A percentile compares a stretch with the other conserved stretches of the same genome.
These are phyloP conservation scores for Amphiprion percula DNA, from an alignment of 2,113 vertebrate species.

Conservation along the genomic window DNA sequence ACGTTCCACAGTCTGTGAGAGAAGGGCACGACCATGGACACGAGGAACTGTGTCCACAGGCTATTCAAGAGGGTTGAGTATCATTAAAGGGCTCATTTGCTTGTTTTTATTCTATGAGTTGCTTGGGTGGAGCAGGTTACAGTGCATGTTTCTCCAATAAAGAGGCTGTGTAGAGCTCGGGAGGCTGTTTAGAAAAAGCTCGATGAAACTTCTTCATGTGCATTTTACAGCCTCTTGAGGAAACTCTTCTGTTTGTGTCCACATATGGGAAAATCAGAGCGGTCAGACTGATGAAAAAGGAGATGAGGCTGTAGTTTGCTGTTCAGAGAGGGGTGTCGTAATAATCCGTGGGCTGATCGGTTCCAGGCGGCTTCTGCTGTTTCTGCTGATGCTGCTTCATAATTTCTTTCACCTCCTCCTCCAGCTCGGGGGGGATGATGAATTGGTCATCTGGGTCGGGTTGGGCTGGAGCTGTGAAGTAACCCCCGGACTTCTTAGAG, in stretches of 20 bases:
- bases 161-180: slow-evolving; percentile 43
- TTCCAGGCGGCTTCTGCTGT: slow-evolving; percentile 86
- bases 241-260: slow-evolving; percentile 41
- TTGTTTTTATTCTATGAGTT: slow-evolving; percentile 50
- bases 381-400: slow-evolving; percentile 98
- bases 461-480: slow-evolving; percentile 96
- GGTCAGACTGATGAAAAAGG: slow-evolving; percentile 3
- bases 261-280: neutral
- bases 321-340: slow-evolving; percentile 95
- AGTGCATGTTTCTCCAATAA: slow-evolving; percentile 60
- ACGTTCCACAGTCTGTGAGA: slow-evolving; percentile 64
- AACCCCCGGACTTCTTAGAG: slow-evolving; percentile 91
- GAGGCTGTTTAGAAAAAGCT: slow-evolving; percentile 57
- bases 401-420: slow-evolving; percentile 98
- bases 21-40: slow-evolving; percentile 63
- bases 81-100: slow-evolving; percentile 83
- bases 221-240: slow-evolving; percentile 46
- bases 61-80: slow-evolving; percentile 65
- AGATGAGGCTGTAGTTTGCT: slow-evolving; percentile 37
- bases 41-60: slow-evolving; percentile 46
- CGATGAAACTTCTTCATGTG: slow-evolving; percentile 50
- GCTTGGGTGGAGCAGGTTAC: slow-evolving; percentile 44
- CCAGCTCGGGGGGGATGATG: slow-evolving; percentile 97
- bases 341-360: slow-evolving; percentile 89
- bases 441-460: slow-evolving; percentile 98